phyloP scores from a whole-genome alignment of 1,140 invertebrate species.

The Euura saliciscinereae region DNA sequence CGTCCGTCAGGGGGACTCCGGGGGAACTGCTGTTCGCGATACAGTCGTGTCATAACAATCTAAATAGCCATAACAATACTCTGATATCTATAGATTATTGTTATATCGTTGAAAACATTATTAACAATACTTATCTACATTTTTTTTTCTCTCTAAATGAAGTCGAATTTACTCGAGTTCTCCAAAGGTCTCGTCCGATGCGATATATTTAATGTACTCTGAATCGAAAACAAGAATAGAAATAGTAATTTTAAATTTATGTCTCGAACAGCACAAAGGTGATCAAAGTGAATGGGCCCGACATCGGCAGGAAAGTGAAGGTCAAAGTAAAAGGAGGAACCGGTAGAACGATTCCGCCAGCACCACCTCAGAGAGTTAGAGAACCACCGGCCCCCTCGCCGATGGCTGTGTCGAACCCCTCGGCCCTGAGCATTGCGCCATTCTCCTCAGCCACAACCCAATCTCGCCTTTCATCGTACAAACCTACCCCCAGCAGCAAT shows the following conservation, averaged over 20 bases:
- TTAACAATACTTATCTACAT: too few species aligned
- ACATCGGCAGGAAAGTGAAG: constrained; percentile 85
- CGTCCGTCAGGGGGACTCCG: too few species aligned
- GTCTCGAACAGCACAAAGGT: constrained; percentile 78
- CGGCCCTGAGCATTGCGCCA: background rate
- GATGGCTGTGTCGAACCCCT: background rate
- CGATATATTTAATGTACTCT: background rate
- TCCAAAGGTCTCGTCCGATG: background rate
- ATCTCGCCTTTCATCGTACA: constrained; percentile 33
- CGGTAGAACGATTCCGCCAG: constrained; percentile 47
- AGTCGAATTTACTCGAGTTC: background rate
- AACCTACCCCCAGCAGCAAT: constrained; percentile 36
- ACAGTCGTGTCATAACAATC: too few species aligned
- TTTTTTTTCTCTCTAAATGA: background rate
- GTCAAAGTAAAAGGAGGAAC: constrained; percentile 61
- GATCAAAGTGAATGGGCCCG: constrained; percentile 87
- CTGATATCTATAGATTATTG: too few species aligned
- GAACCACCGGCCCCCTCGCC: constrained; percentile 34
- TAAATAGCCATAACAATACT: too few species aligned
- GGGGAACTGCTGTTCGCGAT: too few species aligned
- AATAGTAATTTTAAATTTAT: constrained; percentile 23
- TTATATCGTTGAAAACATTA: too few species aligned
- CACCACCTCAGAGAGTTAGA: constrained; percentile 49
- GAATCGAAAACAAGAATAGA: background rate
- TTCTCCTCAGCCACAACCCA: constrained; percentile 25